phyloP scores from a whole-genome alignment of 2,888 invertebrate species.

The Aradus depressus region DNA sequence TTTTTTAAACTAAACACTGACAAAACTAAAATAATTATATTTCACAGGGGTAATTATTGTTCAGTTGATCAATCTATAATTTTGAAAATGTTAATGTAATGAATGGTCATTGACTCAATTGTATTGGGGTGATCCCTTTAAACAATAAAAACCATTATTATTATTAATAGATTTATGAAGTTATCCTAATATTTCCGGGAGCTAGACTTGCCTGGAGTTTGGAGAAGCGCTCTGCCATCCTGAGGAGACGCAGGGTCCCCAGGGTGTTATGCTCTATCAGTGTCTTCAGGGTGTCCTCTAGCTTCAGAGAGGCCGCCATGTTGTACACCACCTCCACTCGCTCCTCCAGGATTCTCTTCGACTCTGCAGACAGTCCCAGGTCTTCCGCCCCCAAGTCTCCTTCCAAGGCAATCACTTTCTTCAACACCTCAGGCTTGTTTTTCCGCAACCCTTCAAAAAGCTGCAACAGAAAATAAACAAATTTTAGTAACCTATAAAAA shows the following conservation, averaged over 20 bases:
- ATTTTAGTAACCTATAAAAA: no score
- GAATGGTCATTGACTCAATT: no score
- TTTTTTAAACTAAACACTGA: no score
- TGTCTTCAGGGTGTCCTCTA: constrained; percentile 79
- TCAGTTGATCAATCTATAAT: no score
- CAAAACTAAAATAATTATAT: no score
- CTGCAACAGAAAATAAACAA: constrained; percentile 40
- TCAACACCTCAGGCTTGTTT: constrained; percentile 54
- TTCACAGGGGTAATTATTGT: no score
- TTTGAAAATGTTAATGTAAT: no score
- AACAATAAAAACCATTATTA: no score
- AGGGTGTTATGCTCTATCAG: constrained; percentile 83
- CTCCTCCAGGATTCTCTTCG: constrained; percentile 48
- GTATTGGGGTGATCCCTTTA: no score
- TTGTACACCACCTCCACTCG: constrained; percentile 80
- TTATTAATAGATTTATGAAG: no score
- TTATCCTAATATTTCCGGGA: neutral
- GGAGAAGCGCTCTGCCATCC: constrained; percentile 64
- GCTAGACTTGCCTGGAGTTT: constrained; percentile 45
- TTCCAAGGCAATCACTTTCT: constrained; percentile 61
- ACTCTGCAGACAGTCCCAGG: constrained; percentile 52
- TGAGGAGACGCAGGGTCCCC: constrained; percentile 68
- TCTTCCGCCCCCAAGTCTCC: constrained; percentile 59
- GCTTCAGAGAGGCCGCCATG: constrained; percentile 78
- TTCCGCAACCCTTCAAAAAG: constrained; percentile 59